phyloP scores from a whole-genome alignment of 2,888 invertebrate genomes.

The Tribolium freemani region DNA sequence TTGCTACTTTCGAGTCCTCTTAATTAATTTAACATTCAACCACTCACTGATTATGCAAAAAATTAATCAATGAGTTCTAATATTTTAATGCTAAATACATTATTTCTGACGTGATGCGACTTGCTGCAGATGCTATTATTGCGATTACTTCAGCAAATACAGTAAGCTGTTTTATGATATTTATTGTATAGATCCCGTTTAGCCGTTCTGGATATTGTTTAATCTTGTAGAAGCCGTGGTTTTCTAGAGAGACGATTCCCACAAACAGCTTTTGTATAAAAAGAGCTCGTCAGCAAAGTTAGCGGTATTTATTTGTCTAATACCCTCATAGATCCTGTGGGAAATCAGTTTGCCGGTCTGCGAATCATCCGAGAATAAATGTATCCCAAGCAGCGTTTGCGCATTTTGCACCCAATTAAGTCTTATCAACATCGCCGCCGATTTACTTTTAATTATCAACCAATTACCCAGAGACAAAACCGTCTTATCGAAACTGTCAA shows the following conservation, averaged over 20 bases:
- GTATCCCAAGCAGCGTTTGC: conserved; percentile 48
- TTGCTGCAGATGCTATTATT: not conserved
- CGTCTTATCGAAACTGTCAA: not conserved
- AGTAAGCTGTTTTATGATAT: not conserved
- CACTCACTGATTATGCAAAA: no score
- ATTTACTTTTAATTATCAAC: conserved; percentile 45
- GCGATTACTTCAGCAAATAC: not conserved
- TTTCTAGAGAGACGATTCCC: conserved; percentile 1
- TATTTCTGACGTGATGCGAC: no score
- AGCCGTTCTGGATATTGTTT: not conserved
- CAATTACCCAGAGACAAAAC: conserved; percentile 26
- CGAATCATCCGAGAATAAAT: conserved; percentile 57
- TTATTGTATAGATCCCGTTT: no score
- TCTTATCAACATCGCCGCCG: conserved; percentile 42
- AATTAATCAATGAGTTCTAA: no score
- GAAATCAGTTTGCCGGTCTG: conserved; percentile 62
- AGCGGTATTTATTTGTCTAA: conserved; percentile 65
- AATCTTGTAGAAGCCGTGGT: not conserved
- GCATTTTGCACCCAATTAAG: conserved; percentile 48
- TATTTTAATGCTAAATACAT: no score
- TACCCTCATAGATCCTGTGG: conserved; percentile 64
- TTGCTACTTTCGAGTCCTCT: no score
- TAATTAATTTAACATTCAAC: no score
- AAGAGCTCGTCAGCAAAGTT: conserved; percentile 62
- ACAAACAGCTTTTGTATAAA: conserved; percentile 45